Conservation (phyloP, 2,888 invertebrate species). For the Zygaena filipendulae region DNA sequence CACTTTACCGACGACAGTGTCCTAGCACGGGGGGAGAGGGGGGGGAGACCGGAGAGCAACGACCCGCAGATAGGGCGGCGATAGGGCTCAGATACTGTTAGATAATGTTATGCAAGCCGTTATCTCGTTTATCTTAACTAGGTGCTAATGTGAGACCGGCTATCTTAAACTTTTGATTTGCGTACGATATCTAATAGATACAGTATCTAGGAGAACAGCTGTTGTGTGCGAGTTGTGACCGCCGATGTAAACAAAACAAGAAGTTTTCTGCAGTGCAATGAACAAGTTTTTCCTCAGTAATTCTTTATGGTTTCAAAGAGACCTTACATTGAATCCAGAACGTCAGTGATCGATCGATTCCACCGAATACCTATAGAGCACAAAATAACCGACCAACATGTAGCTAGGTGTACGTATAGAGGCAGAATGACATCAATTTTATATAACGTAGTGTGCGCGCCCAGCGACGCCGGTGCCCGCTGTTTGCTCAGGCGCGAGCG, state of each 20-base stretch:
- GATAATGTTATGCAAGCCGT: constrained; percentile 48
- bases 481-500: constrained; percentile 1
- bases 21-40: not conserved
- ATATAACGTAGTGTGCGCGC: too few relatives aligned
- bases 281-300: too few relatives aligned
- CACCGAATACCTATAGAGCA: too few relatives aligned
- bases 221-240: constrained; percentile 15
- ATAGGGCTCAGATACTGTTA: constrained; percentile 37
- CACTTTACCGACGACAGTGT: too few relatives aligned
- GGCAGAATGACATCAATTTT: too few relatives aligned
- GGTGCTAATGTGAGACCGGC: constrained; percentile 54
- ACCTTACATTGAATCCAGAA: too few relatives aligned
- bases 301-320: too few relatives aligned
- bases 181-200: constrained; percentile 60
- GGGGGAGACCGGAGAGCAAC: constrained; percentile 27
- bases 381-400: too few relatives aligned
- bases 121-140: constrained; percentile 66
- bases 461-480: constrained; percentile 7
- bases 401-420: too few relatives aligned
- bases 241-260: not conserved
- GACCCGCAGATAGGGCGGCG: constrained; percentile 42
- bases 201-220: constrained; percentile 41
- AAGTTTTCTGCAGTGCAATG: not conserved
- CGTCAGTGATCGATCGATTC: too few relatives aligned
- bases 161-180: constrained; percentile 44